Conservation (phyloP, 2,888 invertebrate genomes). For the Hofmannophila pseudospretella region DNA sequence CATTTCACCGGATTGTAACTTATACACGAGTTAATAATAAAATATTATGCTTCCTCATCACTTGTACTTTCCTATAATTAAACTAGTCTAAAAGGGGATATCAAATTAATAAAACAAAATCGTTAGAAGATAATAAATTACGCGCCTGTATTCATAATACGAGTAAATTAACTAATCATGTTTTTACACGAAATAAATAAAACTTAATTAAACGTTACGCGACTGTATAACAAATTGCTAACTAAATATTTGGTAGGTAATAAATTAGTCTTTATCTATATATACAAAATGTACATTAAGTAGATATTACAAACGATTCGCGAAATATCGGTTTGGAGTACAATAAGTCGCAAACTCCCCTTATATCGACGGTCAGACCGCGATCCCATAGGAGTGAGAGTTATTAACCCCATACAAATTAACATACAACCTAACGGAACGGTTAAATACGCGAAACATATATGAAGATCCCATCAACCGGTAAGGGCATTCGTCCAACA, state of each 20-base stretch:
- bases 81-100: constrained; percentile 21
- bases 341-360: constrained; percentile 69
- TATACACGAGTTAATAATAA: background rate
- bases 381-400: constrained; percentile 55
- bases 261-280: constrained; percentile 9
- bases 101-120: constrained; percentile 41
- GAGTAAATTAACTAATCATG: constrained; percentile 34
- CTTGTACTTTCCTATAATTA: background rate
- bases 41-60: background rate
- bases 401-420: constrained; percentile 55
- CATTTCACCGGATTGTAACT: background rate
- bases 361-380: constrained; percentile 21
- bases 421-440: constrained; percentile 20
- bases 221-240: constrained; percentile 11
- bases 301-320: constrained; percentile 34
- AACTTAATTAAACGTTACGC: constrained; percentile 26
- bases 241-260: constrained; percentile 7
- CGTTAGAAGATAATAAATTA: constrained; percentile 40
- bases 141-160: constrained; percentile 59
- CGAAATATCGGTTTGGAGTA: constrained; percentile 35
- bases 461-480: constrained; percentile 20
- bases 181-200: constrained; percentile 48
- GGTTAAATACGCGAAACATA: constrained; percentile 36
- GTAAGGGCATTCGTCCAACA: constrained; percentile 46
- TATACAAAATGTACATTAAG: constrained; percentile 7